These are phyloP conservation scores for Coendou prehensilis DNA, from an alignment of 2,797 vertebrate genomes.

Conservation along the genomic window DNA sequence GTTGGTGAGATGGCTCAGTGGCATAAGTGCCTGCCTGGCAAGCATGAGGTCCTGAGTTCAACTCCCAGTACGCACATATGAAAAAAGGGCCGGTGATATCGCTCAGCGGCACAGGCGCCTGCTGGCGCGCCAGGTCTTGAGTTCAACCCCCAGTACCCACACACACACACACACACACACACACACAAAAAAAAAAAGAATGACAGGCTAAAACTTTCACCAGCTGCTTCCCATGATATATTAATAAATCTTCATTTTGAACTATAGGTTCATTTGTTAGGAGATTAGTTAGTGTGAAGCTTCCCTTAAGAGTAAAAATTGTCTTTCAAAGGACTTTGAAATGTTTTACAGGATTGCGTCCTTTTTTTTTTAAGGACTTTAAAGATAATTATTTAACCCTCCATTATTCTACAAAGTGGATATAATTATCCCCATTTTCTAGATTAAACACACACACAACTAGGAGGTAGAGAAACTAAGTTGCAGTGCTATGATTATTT, in stretches of 20 bases:
- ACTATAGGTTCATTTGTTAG: background rate
- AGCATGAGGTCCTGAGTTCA: no score
- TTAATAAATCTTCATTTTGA: slow-evolving; percentile 35
- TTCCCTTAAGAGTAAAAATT: slow-evolving; percentile 6
- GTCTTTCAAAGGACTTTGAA: background rate
- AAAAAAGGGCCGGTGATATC: no score
- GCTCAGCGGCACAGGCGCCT: no score
- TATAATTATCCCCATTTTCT: background rate
- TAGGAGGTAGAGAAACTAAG: background rate
- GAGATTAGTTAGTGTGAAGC: background rate
- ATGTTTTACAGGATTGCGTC: background rate
- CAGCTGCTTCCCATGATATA: background rate
- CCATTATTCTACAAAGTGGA: background rate
- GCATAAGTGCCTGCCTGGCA: no score
- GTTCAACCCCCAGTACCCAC: no score
- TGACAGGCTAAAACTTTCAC: background rate
- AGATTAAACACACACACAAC: background rate
- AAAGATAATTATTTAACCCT: background rate
- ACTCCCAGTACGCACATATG: no score
- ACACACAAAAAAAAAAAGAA: background rate
- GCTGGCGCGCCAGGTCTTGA: no score
- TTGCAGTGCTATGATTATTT: background rate
- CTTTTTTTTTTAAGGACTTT: background rate
- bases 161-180: no score
- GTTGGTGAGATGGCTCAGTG: no score